Conservation (phyloP, 2,797 vertebrate species). For the Sternotherus odoratus region DNA sequence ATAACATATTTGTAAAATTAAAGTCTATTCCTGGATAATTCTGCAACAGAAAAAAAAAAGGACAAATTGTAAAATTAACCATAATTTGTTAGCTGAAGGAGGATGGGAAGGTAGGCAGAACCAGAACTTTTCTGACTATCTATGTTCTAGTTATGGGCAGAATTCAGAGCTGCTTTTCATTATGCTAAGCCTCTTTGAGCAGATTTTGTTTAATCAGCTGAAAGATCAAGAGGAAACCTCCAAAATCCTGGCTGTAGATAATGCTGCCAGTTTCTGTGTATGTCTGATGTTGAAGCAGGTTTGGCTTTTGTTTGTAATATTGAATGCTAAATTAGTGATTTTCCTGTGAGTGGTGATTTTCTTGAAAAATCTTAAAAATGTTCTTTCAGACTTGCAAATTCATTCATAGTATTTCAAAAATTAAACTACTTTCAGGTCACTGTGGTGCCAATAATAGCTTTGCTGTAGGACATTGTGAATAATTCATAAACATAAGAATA, state of each 20-base stretch:
- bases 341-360: neutral
- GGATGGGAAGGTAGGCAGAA: neutral
- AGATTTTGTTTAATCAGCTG: neutral
- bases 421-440: neutral
- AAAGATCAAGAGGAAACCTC: neutral
- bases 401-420: slow-evolving; percentile 19
- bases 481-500: slow-evolving; percentile 52
- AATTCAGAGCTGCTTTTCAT: neutral
- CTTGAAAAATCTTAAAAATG: slow-evolving; percentile 15
- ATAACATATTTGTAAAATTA: neutral
- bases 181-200: neutral
- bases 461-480: slow-evolving; percentile 45
- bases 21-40: neutral
- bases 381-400: slow-evolving; percentile 23
- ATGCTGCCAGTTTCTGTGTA: neutral
- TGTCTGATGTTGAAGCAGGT: neutral
- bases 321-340: neutral
- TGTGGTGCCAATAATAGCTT: slow-evolving; percentile 20
- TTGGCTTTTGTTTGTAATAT: neutral
- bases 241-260: neutral
- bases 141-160: neutral
- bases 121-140: neutral
- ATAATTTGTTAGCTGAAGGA: neutral
- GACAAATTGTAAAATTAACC: accelerated
- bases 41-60: neutral